Evolutionary conservation across 2,888 invertebrate genomes (phyloP), one percentile per base, ranked within the genome.

Genomic region (Crossocerus cetratus): DNA sequence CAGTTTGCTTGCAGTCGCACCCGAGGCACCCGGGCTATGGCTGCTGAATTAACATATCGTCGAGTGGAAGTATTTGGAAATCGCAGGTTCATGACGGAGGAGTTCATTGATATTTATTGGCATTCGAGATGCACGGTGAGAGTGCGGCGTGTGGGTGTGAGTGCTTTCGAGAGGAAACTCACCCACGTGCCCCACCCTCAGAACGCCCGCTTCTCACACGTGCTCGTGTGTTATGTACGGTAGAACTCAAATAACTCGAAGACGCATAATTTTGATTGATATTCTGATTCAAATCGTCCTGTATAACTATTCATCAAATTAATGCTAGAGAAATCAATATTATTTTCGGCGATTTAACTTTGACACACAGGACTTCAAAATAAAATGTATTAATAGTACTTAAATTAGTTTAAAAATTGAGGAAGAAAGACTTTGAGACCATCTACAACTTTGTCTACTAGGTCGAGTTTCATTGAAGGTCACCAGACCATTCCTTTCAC

Each of bases 181-280:
- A 86, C 87, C 87, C 86, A 87, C 86, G 83, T 83, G 84, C 83
- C 83, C 82, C 76, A 81, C 83, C 82, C 80, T 81, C 70, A 72
- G 57, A 71, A 78, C 75, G 73, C 78, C 72, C 76, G 76, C 66
- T 78, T 80, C 72, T 77, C 76, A 80, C 77, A 57, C 74, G 72
- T 67, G 69, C 66, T 80, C 32, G 11, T 32, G 5, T 11, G 11
- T 11, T 32, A 32, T 8, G 32, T 32, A 32, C n/a, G n/a, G n/a
- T n/a, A n/a, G n/a, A n/a, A n/a, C n/a, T n/a, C n/a, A n/a, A n/a
- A n/a, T n/a, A n/a, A n/a, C n/a, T n/a, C n/a, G n/a, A n/a, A n/a
- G 32, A 32, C 32, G 32, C 32, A 32, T 32, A 32, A 32, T 8
- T 32, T 4, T 32, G 32, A 32, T 11, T 32, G 32, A 32, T 32